Evolutionary conservation across 1,140 invertebrate genomes (phyloP).

Genomic region (Lethocerus indicus): DNA sequence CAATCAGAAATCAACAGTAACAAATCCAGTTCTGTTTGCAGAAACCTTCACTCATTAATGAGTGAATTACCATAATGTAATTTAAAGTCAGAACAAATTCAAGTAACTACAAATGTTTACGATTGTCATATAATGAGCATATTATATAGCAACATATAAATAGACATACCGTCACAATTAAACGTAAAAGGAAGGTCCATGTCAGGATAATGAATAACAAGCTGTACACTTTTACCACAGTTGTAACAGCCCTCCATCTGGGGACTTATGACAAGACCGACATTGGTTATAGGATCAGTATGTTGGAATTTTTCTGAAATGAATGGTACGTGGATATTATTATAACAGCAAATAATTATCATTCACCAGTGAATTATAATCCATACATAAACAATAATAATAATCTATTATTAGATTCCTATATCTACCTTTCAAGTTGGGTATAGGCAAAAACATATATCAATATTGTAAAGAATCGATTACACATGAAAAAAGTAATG

Average conservation of each 20-base stretch:
- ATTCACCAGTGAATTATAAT: background rate
- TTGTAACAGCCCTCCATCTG: constrained; percentile 59
- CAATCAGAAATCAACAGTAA: no score
- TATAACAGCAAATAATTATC: constrained; percentile 17
- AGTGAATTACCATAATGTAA: no score
- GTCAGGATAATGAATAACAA: constrained; percentile 47
- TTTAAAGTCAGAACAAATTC: background rate
- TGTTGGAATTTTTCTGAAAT: constrained; percentile 48
- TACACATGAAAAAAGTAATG: background rate
- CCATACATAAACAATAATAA: background rate
- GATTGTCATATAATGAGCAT: background rate
- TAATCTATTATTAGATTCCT: background rate
- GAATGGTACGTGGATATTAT: no score
- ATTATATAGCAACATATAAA: constrained; percentile 3
- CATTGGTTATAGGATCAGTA: constrained; percentile 52
- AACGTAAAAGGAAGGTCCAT: constrained; percentile 54
- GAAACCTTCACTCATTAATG: no score
- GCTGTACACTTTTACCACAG: constrained; percentile 65
- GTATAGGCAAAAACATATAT: background rate
- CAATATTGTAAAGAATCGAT: background rate
- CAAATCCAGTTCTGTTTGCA: no score
- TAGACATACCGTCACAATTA: constrained; percentile 62
- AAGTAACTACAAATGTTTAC: background rate
- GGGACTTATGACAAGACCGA: constrained; percentile 64
- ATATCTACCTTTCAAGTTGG: background rate